Base-by-base conservation (phyloP, 2,888 invertebrate genomes). In the Campoplex capitator region DNA sequence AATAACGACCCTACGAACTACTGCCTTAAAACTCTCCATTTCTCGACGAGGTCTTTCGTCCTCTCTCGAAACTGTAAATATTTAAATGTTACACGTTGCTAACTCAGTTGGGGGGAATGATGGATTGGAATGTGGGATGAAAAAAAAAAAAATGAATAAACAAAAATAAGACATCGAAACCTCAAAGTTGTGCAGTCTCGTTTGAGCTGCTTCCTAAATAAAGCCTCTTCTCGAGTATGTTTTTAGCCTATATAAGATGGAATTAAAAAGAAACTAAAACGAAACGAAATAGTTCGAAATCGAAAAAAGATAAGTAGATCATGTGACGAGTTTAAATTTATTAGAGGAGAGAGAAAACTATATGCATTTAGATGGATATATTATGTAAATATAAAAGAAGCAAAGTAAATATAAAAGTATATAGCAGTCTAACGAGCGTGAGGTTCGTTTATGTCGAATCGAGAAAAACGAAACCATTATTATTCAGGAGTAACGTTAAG, bases 351-450 rank as follows among this genome's bases (percentile, higher is more conserved):
- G 88, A 89, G 86, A 89, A 83, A 88, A 87, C 85, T 89, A 89
- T 89, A 89, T 92, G 91, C 92, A 90, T 93, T 92, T 93, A 91
- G 90, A 92, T 92, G 91, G 90, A 90, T 91, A 90, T 91, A 90
- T 90, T 23, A 88, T 89, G 90, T 78, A 88, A 80, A 87, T 85
- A 82, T 80, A 81, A 77, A 84, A 74, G 82, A 75, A 78, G 75
- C 80, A 75, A 67, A 86, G 75, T 76, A 88, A 83, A 89, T 90
- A 90, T 89, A 91, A 91, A 90, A 70, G 83, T 89, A 89, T 91
- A 92, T 85, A 91, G 90, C 73, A 74, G 73, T 73, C 73, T 51
- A 74, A 79, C 54, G 85, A 79, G 82, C 84, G 48, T 23, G 73
- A 79, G 18, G 65, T 79, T 79, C 76, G 67, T 62, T 67, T 77